phyloP scores from a whole-genome alignment of 2,113 vertebrate genomes.

The Dipodomys ordii region DNA sequence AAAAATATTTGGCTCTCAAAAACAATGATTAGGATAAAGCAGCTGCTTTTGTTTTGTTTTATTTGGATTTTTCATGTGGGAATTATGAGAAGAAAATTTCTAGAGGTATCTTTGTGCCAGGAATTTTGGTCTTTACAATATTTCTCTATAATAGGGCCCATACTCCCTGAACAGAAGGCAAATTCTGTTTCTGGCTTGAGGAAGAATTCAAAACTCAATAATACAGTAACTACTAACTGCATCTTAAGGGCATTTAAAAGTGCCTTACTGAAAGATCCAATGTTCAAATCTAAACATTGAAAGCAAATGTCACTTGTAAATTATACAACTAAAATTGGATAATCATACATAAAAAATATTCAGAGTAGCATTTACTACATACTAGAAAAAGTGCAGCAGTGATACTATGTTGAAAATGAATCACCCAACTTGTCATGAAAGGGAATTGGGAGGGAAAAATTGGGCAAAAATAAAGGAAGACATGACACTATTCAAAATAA shows the following conservation, averaged over 20 bases:
- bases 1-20: constrained; percentile 22
- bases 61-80: constrained; percentile 44
- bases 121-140: constrained; percentile 52
- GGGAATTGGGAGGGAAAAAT: too few relatives aligned
- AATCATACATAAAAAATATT: not conserved
- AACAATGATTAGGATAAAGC: constrained; percentile 48
- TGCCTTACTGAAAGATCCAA: not conserved
- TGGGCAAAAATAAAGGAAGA: too few relatives aligned
- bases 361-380: not conserved
- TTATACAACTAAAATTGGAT: not conserved
- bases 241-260: not conserved
- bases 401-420: too few relatives aligned
- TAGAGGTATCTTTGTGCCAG: constrained; percentile 24
- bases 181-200: constrained; percentile 1
- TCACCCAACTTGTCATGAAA: too few relatives aligned
- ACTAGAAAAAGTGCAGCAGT: not conserved
- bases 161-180: constrained; percentile 60
- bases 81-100: constrained; percentile 17
- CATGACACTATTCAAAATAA: too few relatives aligned
- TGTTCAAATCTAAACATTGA: not conserved
- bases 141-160: constrained; percentile 62
- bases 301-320: not conserved
- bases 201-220: constrained; percentile 2
- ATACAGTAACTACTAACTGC: not conserved
- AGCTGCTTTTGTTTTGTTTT: constrained; percentile 60